These are phyloP conservation scores for Sigmodon hispidus DNA, from an alignment of 2,113 vertebrate genomes.

Conservation along the genomic window DNA sequence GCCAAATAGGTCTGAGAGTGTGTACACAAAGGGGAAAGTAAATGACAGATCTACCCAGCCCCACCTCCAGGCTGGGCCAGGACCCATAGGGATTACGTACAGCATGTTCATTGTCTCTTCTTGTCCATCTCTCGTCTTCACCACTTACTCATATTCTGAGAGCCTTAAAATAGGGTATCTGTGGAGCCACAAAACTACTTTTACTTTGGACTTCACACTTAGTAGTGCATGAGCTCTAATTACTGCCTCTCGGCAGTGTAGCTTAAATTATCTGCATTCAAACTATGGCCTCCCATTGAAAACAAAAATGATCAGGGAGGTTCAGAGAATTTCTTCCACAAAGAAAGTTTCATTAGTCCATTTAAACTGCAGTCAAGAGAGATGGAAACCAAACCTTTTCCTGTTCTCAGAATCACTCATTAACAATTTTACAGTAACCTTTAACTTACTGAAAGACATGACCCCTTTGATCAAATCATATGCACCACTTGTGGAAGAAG, in stretches of 20 bases:
- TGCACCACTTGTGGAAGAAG: neutral
- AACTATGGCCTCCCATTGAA: neutral
- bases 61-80: neutral
- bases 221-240: constrained; percentile 1
- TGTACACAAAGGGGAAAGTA: neutral
- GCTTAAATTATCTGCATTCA: constrained; percentile 23
- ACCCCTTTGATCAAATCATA: neutral
- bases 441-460: neutral
- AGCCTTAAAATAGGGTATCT: neutral
- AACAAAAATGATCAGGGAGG: constrained; percentile 49
- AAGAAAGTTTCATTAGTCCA: neutral
- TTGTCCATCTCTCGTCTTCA: neutral
- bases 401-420: neutral
- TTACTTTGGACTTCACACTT: constrained; percentile 10
- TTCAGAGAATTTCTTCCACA: neutral
- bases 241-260: constrained; percentile 18
- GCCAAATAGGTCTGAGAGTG: neutral
- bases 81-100: neutral
- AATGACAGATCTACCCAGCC: neutral
- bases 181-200: neutral
- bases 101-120: neutral
- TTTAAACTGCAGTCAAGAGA: neutral
- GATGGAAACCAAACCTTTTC: neutral
- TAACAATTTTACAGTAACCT: neutral
- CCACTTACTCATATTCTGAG: neutral